Percentiles rank a stretch among this genome's conserved stretches.
These are phyloP conservation scores for Oligia fasciuncula DNA, from an alignment of 2,888 invertebrate species.

Conservation along the genomic window DNA sequence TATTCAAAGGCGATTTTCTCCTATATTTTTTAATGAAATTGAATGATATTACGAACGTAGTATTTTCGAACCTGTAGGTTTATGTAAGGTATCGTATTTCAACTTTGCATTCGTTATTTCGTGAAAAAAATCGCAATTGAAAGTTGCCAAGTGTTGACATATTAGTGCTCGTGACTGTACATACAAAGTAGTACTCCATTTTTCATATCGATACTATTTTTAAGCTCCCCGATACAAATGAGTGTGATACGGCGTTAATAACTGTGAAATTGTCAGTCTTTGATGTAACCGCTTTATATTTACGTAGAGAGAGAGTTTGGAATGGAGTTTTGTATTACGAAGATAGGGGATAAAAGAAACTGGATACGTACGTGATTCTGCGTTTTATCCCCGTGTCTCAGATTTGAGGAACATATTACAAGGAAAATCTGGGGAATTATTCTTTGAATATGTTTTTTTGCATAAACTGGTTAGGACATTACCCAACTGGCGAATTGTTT, in stretches of 20 bases:
- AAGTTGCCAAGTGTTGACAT: no score
- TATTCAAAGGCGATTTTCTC: no score
- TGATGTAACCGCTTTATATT: constrained; percentile 56
- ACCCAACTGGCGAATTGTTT: background rate
- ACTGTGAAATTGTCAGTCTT: constrained; percentile 66
- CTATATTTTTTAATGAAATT: no score
- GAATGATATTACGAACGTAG: no score
- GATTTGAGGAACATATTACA: constrained; percentile 14
- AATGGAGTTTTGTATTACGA: constrained; percentile 31
- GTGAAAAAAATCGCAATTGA: no score
- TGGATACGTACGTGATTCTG: constrained; percentile 18
- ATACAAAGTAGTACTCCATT: background rate
- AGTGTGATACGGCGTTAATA: constrained; percentile 51
- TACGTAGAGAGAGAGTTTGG: constrained; percentile 19
- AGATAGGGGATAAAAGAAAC: constrained; percentile 17
- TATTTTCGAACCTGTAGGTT: no score
- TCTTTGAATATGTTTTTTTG: background rate
- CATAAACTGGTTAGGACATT: constrained; percentile 4
- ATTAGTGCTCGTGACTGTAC: no score
- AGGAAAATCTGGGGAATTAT: constrained; percentile 9
- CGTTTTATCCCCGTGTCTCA: constrained; percentile 24
- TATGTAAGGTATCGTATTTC: no score
- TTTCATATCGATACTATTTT: constrained; percentile 48
- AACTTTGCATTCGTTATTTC: no score
- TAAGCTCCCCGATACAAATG: constrained; percentile 13